phyloP scores from a whole-genome alignment of 2,113 vertebrate species.

The Astur gentilis region DNA sequence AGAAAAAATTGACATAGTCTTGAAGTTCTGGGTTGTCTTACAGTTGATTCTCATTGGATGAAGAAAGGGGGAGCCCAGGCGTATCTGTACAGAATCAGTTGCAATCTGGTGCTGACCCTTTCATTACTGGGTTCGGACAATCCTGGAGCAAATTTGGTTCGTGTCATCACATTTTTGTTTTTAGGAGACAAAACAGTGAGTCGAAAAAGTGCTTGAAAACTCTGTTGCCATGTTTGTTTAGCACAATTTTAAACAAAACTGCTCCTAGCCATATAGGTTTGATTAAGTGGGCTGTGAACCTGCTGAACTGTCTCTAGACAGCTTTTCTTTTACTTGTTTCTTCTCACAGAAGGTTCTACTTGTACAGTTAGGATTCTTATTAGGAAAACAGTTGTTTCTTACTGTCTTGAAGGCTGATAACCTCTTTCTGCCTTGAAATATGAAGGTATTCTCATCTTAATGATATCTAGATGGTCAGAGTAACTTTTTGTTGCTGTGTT shows the following conservation, averaged over 20 bases:
- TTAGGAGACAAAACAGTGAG: background rate
- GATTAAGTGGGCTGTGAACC: background rate
- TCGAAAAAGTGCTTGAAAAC: background rate
- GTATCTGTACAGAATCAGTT: background rate
- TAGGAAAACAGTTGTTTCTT: background rate
- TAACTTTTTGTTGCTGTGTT: background rate
- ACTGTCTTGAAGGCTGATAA: background rate
- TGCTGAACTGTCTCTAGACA: background rate
- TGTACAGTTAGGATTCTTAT: background rate
- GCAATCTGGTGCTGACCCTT: background rate
- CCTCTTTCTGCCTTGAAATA: background rate
- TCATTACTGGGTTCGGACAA: background rate
- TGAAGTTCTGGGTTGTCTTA: background rate
- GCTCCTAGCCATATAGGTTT: rapidly evolving
- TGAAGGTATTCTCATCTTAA: background rate
- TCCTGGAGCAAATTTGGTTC: background rate
- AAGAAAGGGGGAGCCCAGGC: background rate
- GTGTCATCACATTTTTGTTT: background rate
- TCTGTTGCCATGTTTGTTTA: background rate
- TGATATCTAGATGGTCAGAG: background rate
- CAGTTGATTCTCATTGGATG: background rate
- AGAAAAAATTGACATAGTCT: background rate
- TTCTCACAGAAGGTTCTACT: background rate
- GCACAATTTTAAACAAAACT: background rate
- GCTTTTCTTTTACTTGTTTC: background rate